These are phyloP conservation scores for Bucco capensis DNA, from an alignment of 2,113 vertebrate species.

Conservation along the genomic window DNA sequence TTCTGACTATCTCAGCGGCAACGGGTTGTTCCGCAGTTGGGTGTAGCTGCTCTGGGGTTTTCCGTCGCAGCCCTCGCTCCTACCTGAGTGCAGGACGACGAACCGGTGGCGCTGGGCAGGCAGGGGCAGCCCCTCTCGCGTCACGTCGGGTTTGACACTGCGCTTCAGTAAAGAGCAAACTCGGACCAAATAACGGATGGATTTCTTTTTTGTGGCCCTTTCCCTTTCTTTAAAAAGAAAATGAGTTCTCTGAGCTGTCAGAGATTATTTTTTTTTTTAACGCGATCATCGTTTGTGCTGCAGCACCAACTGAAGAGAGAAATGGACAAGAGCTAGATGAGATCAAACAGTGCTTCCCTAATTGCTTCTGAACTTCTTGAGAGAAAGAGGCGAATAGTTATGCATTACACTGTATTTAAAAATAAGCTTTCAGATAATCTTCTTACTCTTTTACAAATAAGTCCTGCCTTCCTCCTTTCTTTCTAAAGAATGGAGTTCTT, in stretches of 20 bases:
- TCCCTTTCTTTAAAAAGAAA: not conserved
- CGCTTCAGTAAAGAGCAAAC: not conserved
- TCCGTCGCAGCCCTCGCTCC: not conserved
- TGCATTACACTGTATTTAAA: not conserved
- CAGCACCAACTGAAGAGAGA: conserved; percentile 27
- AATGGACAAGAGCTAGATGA: conserved; percentile 34
- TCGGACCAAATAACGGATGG: not conserved
- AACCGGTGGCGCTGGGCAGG: not conserved
- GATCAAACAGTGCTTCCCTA: conserved; percentile 30
- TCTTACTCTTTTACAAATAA: not conserved
- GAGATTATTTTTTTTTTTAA: not conserved
- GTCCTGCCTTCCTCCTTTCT: not conserved
- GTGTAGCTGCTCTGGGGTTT: not conserved
- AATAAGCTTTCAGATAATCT: conserved; percentile 4
- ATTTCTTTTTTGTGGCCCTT: not conserved
- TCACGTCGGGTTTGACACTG: conserved; percentile 10
- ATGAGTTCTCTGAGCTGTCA: not conserved
- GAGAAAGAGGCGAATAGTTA: not conserved
- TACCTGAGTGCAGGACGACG: conserved; percentile 33
- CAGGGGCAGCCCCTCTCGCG: not conserved
- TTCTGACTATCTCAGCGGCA: not conserved
- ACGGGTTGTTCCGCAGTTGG: not conserved
- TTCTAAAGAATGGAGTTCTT: not conserved
- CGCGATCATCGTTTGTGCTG: not conserved
- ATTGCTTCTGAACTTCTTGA: conserved; percentile 39